These are phyloP conservation scores for Grammomys surdaster DNA, from an alignment of 2,113 vertebrate genomes.

Conservation along the genomic window DNA sequence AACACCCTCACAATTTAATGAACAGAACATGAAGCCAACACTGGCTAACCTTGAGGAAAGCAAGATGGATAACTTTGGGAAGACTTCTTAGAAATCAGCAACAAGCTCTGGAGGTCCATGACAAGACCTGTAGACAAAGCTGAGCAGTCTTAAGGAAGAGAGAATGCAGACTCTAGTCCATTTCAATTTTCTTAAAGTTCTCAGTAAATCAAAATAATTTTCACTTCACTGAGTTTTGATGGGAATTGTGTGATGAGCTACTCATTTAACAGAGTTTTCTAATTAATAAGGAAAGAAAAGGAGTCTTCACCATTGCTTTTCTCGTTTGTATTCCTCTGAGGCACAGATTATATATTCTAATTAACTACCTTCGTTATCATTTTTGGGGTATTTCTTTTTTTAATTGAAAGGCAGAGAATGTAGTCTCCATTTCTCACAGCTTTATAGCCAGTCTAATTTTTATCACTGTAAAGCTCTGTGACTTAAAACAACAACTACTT, in stretches of 20 bases:
- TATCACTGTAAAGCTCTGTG: conserved; percentile 39
- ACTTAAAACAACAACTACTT: conserved; percentile 24
- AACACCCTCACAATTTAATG: background rate
- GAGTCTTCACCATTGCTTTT: conserved; percentile 51
- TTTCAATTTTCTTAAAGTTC: conserved; percentile 65
- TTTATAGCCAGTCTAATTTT: conserved; percentile 28
- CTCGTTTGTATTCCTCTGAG: conserved; percentile 53
- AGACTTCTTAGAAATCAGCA: background rate
- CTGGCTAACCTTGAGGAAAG: conserved; percentile 32
- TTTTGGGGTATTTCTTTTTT: background rate
- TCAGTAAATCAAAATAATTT: conserved; percentile 70
- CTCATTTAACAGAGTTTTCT: conserved; percentile 68
- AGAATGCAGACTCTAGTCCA: conserved; percentile 33
- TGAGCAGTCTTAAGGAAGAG: conserved; percentile 1
- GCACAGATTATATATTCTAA: conserved; percentile 47
- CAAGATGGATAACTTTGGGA: background rate
- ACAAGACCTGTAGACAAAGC: background rate
- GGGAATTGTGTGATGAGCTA: conserved; percentile 59
- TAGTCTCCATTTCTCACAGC: conserved; percentile 39
- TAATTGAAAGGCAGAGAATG: conserved; percentile 19
- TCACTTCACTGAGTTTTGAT: conserved; percentile 66
- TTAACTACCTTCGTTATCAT: background rate
- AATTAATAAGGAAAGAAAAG: conserved; percentile 64
- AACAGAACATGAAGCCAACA: background rate
- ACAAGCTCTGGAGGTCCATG: background rate